Evolutionary conservation across 2,797 vertebrate species (phyloP).

Genomic region (Macropodus opercularis): DNA sequence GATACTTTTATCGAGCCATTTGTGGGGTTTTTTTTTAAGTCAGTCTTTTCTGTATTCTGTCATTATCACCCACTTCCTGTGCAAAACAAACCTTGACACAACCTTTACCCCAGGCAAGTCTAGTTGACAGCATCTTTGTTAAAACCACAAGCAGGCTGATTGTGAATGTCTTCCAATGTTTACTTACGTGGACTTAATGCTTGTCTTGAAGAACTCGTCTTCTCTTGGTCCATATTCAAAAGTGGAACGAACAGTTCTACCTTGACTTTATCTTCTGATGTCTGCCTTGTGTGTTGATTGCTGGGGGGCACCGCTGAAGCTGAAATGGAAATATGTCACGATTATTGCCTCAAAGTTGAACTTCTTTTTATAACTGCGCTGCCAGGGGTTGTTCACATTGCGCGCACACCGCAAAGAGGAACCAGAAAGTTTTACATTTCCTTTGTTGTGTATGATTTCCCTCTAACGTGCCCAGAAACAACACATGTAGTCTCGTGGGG

Average conservation of each 20-base stretch:
- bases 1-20: too few relatives aligned
- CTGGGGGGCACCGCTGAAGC: neutral
- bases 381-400: neutral
- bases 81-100: too few relatives aligned
- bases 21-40: too few relatives aligned
- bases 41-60: too few relatives aligned
- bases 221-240: too few relatives aligned
- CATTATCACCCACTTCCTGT: too few relatives aligned
- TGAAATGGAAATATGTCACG: neutral
- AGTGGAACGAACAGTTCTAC: too few relatives aligned
- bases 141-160: too few relatives aligned
- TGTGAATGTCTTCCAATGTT: neutral
- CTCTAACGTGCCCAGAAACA: neutral
- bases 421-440: neutral
- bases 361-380: neutral
- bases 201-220: neutral
- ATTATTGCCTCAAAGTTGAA: neutral
- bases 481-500: neutral
- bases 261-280: neutral
- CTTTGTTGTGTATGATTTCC: neutral
- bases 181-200: neutral
- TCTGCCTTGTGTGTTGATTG: neutral
- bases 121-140: too few relatives aligned
- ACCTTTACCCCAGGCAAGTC: too few relatives aligned
- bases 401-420: constrained; percentile 1